A percentile compares a stretch with the other conserved stretches of the same genome.
phyloP scores from a whole-genome alignment of 2,888 invertebrate genomes.

The Cheilosia vernalis region DNA sequence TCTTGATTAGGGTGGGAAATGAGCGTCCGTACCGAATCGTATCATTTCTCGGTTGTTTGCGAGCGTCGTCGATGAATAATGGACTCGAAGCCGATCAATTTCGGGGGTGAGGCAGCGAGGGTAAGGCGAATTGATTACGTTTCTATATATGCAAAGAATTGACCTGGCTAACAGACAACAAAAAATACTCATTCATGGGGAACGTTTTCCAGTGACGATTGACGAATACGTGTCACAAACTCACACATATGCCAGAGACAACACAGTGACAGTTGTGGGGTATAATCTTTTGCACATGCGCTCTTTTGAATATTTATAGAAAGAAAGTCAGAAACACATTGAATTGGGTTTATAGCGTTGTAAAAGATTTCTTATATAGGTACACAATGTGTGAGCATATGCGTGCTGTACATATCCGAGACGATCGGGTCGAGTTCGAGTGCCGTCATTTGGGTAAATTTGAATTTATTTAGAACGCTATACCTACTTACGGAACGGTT shows the following conservation, averaged over 20 bases:
- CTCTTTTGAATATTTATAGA: constrained; percentile 64
- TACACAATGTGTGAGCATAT: neutral
- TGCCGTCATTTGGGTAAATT: constrained; percentile 52
- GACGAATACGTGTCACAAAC: too few species aligned
- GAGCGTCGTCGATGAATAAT: constrained; percentile 51
- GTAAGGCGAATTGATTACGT: constrained; percentile 60
- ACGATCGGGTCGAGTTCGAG: constrained; percentile 24
- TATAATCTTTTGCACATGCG: constrained; percentile 61
- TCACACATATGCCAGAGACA: constrained; percentile 4
- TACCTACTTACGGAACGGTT: constrained; percentile 2
- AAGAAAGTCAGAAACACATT: constrained; percentile 6
- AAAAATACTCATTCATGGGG: constrained; percentile 14
- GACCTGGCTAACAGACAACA: constrained; percentile 62
- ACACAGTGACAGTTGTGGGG: neutral
- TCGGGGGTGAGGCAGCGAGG: constrained; percentile 18
- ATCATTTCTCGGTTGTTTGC: constrained; percentile 33
- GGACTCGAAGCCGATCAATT: constrained; percentile 41
- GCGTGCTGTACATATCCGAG: neutral
- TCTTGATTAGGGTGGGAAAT: constrained; percentile 68
- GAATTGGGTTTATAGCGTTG: constrained; percentile 29
- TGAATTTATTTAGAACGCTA: constrained; percentile 44
- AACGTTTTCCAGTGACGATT: too few species aligned
- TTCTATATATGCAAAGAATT: constrained; percentile 41
- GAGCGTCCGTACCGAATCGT: neutral
- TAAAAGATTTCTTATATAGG: constrained; percentile 4